Base-by-base conservation (phyloP, 1,140 invertebrate genomes). In the Globodera ellingtonae region DNA sequence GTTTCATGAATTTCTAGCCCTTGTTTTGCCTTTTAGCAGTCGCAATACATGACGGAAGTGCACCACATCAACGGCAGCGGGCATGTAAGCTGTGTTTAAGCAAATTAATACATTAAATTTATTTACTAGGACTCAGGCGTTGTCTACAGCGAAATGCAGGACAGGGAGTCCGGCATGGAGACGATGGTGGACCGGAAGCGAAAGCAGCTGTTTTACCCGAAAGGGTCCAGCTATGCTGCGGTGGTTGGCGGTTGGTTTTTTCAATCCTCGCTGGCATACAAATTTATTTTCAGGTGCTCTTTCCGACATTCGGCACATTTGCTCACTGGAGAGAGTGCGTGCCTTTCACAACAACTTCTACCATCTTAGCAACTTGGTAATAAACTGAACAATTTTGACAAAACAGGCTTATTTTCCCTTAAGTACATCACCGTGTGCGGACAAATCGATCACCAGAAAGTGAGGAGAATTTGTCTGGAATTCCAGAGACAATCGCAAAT, bases 81-180 rank as follows among this genome's bases (percentile, higher is more conserved):
- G 4, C 93, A 94, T 8, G 56, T 62, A 35, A 35, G 35, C 35
- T 35, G 35, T 3, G 35, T 35, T 35, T 35, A 35, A 35, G 35
- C 35, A 35, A 35, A 35, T 35, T 35, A 3, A 35, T 35, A 1
- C 35, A 35, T 35, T 35, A 1, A 35, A 52, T 52, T 52, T 52
- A 9, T 52, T 52, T 52, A 7, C 0, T 52, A 62, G 84, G 93
- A 97, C 92, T 94, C 93, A 52, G 95, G 95, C 52, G 94, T 96
- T 48, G 94, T 96, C 2, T 97, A 97, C 89, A 95, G 94, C 90
- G 95, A 97, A 91, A 95, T 96, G 94, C 94, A 96, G 89, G 93
- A 93, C 35, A 72, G 86, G 13, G 87, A 89, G 70, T 77, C 81
- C 8, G 47, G 87, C 10, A 85, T 89, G 86, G 85, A 88, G 8